Conservation (phyloP, 2,113 vertebrate genomes). For the Melanocharis versteri region DNA sequence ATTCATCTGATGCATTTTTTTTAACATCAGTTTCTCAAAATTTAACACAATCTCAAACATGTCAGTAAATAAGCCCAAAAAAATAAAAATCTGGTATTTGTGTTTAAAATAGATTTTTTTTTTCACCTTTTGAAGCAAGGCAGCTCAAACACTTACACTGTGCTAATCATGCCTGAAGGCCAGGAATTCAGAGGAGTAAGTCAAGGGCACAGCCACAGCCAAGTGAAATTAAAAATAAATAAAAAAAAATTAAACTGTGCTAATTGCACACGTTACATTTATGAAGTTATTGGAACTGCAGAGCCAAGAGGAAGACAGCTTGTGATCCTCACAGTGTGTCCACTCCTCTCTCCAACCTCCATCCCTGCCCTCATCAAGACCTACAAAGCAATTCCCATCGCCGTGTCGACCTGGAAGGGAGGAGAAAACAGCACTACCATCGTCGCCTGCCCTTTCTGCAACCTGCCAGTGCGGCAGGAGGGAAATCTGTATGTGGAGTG, state of each 20-base stretch:
- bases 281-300: conserved; percentile 10
- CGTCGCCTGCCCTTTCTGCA: background rate
- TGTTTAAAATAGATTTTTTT: background rate
- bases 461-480: conserved; percentile 16
- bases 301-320: background rate
- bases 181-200: conserved; percentile 34
- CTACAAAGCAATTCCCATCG: background rate
- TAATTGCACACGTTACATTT: background rate
- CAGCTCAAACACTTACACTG: background rate
- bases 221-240: background rate
- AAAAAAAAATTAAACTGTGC: background rate
- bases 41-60: background rate
- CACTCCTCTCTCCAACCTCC: background rate
- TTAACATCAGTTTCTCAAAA: background rate
- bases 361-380: background rate
- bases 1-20: background rate
- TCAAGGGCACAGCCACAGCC: conserved; percentile 34
- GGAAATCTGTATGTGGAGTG: background rate
- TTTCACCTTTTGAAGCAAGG: background rate
- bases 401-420: background rate
- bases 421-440: background rate
- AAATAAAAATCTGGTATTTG: background rate
- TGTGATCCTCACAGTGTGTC: background rate
- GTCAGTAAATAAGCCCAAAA: background rate
- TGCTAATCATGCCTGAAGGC: conserved; percentile 12